Evolutionary conservation across 2,113 vertebrate genomes (phyloP).

Genomic region (Chloebia gouldiae): DNA sequence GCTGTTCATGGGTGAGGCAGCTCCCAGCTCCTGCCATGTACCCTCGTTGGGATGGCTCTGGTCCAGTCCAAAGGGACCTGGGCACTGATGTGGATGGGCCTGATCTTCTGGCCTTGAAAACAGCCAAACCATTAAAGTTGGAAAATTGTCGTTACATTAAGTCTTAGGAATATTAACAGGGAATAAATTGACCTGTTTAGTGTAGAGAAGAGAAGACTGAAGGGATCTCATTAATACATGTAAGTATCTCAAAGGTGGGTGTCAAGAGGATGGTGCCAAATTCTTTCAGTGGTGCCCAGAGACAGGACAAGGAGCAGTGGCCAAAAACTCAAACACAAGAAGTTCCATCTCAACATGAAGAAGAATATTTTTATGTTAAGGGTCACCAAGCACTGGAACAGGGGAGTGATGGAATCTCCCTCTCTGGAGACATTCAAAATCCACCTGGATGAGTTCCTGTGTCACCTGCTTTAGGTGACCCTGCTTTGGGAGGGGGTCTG

Average conservation of each 20-base stretch:
- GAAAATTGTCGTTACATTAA: not conserved
- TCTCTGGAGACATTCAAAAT: not conserved
- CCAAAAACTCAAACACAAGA: not conserved
- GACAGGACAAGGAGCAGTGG: not conserved
- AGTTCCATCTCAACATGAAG: not conserved
- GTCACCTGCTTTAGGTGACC: not conserved
- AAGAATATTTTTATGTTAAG: not conserved
- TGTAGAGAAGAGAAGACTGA: not conserved
- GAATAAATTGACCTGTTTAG: not conserved
- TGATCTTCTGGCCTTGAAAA: not conserved
- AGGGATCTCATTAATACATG: not conserved
- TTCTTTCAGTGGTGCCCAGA: not conserved
- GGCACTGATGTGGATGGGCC: rapidly evolving
- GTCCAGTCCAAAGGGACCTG: rapidly evolving
- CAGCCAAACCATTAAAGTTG: rapidly evolving
- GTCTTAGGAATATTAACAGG: not conserved
- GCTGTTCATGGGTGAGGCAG: not conserved
- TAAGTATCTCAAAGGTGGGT: not conserved
- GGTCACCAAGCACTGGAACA: not conserved
- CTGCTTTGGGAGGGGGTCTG: not conserved
- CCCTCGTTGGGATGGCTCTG: rapidly evolving
- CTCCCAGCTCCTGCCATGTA: rapidly evolving
- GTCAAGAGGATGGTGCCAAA: not conserved
- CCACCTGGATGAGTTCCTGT: not conserved
- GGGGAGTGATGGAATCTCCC: not conserved